Percentiles rank a stretch among this genome's conserved stretches.
phyloP scores from a whole-genome alignment of 2,113 vertebrate species.

The Tichodroma muraria region DNA sequence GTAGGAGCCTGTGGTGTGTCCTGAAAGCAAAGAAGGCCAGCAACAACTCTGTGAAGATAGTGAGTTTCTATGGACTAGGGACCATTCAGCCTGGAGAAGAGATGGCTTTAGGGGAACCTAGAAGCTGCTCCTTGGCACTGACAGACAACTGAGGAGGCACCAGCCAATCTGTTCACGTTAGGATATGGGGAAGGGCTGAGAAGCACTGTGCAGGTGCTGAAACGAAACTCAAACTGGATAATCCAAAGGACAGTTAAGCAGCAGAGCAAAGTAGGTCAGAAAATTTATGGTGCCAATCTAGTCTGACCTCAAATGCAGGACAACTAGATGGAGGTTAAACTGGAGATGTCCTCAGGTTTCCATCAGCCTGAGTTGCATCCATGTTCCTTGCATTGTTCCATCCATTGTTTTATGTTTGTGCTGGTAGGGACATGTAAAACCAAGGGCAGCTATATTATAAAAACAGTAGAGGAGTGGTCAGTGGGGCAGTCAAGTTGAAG shows the following conservation, averaged over 20 bases:
- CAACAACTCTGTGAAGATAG: not conserved
- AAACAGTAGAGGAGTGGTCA: not conserved
- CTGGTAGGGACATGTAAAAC: not conserved
- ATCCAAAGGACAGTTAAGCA: not conserved
- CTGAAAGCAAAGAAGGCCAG: not conserved
- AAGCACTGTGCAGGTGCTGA: not conserved
- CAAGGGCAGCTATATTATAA: not conserved
- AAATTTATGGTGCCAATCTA: not conserved
- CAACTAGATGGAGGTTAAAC: not conserved
- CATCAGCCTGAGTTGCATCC: not conserved
- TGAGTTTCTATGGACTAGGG: not conserved
- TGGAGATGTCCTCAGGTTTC: not conserved
- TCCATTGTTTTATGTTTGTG: not conserved
- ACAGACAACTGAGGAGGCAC: not conserved
- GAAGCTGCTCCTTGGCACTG: not conserved
- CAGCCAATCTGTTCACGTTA: not conserved
- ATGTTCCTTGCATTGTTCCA: too few relatives aligned
- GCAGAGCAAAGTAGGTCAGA: not conserved
- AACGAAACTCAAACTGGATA: not conserved
- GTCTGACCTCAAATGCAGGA: not conserved
- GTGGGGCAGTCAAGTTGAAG: not conserved
- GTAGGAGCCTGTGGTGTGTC: not conserved
- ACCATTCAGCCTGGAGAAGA: not conserved
- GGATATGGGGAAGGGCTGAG: not conserved
- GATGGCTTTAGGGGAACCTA: not conserved